Evolutionary conservation across 2,113 vertebrate species (phyloP).

Genomic region (Verasper variegatus): DNA sequence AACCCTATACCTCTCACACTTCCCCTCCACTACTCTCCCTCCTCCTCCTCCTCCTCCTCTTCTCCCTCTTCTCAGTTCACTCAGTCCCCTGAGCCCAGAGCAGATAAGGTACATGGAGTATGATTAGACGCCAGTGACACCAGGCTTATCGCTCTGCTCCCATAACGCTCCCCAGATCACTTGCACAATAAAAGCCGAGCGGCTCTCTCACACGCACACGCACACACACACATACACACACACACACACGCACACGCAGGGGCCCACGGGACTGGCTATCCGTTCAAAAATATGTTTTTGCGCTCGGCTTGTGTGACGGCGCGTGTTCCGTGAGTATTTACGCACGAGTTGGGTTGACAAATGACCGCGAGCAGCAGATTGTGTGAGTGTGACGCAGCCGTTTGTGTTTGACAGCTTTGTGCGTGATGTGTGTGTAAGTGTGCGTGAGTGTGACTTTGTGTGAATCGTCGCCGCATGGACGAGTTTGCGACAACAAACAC

Average conservation of each 20-base stretch:
- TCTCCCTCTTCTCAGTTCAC: slow-evolving; percentile 37
- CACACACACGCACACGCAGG: slow-evolving; percentile 15
- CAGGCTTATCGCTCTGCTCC: slow-evolving; percentile 64
- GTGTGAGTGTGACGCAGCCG: slow-evolving; percentile 23
- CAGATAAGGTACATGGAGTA: slow-evolving; percentile 69
- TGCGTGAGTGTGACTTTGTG: slow-evolving; percentile 3
- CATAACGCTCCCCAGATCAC: slow-evolving; percentile 48
- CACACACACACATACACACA: slow-evolving; percentile 17
- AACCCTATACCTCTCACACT: neutral
- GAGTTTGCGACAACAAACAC: neutral
- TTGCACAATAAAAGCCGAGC: slow-evolving; percentile 53
- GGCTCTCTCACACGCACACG: neutral
- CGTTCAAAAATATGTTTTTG: slow-evolving; percentile 43
- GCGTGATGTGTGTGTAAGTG: slow-evolving; percentile 21
- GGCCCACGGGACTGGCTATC: neutral
- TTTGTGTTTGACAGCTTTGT: no score
- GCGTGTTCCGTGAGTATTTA: slow-evolving; percentile 43
- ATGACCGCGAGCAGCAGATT: slow-evolving; percentile 35
- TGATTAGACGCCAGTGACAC: slow-evolving; percentile 73
- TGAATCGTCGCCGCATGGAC: neutral
- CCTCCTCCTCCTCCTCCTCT: no score
- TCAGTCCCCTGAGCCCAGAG: slow-evolving; percentile 53
- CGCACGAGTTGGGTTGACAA: slow-evolving; percentile 26
- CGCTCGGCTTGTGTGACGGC: slow-evolving; percentile 37
- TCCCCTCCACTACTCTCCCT: neutral